A percentile compares a stretch with the other conserved stretches of the same genome.
Conservation (phyloP, 2,888 invertebrate species). For the Tetranychus truncatus region DNA sequence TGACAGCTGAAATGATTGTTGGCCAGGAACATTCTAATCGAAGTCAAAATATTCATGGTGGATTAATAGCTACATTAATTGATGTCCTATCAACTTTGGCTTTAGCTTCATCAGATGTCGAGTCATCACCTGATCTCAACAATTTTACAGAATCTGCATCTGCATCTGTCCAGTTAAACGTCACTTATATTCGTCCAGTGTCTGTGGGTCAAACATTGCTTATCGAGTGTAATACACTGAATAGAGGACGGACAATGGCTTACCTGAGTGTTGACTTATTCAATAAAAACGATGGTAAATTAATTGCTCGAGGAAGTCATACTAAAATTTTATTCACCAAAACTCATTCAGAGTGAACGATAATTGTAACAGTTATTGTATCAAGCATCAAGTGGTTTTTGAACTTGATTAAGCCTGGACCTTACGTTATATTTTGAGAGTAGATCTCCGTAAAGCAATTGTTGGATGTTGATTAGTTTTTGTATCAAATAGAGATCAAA, state of each 20-base stretch:
- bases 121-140: not conserved
- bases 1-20: slow-evolving; percentile 10
- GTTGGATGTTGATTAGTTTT: too few relatives aligned
- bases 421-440: too few relatives aligned
- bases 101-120: not conserved
- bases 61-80: slow-evolving; percentile 4
- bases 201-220: slow-evolving; percentile 55
- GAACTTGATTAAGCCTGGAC: too few relatives aligned
- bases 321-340: slow-evolving; percentile 46
- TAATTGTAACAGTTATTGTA: too few relatives aligned
- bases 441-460: too few relatives aligned
- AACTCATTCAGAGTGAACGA: not conserved
- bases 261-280: slow-evolving; percentile 60
- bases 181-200: slow-evolving; percentile 58
- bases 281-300: slow-evolving; percentile 49
- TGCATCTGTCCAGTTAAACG: slow-evolving; percentile 61
- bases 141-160: slow-evolving; percentile 39
- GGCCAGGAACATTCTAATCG: slow-evolving; percentile 3
- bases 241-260: slow-evolving; percentile 57
- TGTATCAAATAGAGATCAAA: too few relatives aligned
- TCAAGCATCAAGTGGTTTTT: too few relatives aligned
- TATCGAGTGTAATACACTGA: slow-evolving; percentile 56
- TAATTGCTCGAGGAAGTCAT: slow-evolving; percentile 64
- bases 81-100: slow-evolving; percentile 10
- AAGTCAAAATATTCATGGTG: slow-evolving; percentile 5